Percentiles rank a stretch among this genome's conserved stretches.
Conservation (phyloP, 1,140 invertebrate genomes). For the Eubasilissa regina region DNA sequence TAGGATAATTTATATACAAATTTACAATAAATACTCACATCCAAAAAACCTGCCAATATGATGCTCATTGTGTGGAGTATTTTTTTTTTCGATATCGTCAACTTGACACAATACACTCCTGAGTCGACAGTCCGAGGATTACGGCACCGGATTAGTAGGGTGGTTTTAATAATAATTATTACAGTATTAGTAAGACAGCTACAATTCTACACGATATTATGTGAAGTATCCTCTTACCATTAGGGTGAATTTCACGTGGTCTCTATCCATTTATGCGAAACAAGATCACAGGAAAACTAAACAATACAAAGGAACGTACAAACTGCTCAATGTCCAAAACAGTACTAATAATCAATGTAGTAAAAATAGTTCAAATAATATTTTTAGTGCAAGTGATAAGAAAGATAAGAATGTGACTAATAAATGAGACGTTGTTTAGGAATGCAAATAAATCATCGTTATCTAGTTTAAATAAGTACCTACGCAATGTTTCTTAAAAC, state of each 20-base stretch:
- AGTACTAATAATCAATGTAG: neutral
- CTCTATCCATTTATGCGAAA: conserved; percentile 24
- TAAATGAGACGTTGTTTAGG: too few species aligned
- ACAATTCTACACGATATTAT: conserved; percentile 23
- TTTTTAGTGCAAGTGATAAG: too few species aligned
- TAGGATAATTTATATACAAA: too few species aligned
- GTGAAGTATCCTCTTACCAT: conserved; percentile 36
- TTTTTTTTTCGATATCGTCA: conserved; percentile 26
- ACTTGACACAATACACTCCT: conserved; percentile 30
- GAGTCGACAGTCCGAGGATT: neutral
- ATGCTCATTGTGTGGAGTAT: conserved; percentile 52
- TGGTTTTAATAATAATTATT: neutral
- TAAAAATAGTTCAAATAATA: too few species aligned
- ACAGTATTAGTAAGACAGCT: conserved; percentile 12
- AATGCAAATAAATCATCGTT: too few species aligned
- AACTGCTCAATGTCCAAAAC: conserved; percentile 5
- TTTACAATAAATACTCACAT: conserved; percentile 44
- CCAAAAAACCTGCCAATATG: conserved; percentile 54
- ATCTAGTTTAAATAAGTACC: too few species aligned
- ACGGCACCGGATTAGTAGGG: conserved; percentile 39
- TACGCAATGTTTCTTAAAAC: too few species aligned
- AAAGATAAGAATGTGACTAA: too few species aligned
- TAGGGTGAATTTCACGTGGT: conserved; percentile 37
- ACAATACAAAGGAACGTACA: conserved; percentile 6
- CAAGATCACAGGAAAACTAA: conserved; percentile 10